Base-by-base conservation (phyloP, 2,113 vertebrate species). In the Isurus oxyrinchus region DNA sequence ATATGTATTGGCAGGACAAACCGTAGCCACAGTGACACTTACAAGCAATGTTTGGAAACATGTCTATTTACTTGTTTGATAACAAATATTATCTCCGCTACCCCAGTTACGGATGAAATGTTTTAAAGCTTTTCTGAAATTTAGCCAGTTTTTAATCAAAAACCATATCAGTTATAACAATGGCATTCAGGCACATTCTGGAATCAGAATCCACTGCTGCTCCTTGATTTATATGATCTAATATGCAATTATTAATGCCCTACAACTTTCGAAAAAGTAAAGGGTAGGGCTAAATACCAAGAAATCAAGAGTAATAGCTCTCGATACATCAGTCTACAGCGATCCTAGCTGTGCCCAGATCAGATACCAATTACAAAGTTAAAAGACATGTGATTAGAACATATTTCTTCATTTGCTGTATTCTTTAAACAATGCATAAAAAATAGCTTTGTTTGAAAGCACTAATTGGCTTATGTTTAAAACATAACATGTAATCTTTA, bases 61-160 rank as follows among this genome's bases (percentile, higher is more conserved):
- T 35, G 31, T 91, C 55, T 91, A 59, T 91, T 91, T 91, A 57
- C 55, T 91, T 59, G 53, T 27, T 55, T 55, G 87, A 90, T 57
- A 25, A 90, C 23, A 90, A 55, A 81, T 81, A 81, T 4, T 40
- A 81, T 49, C 81, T 84, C 40, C 40, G 23, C 40, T 49, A 49
- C 81, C n/a, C 40, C 40, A 44, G 44, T 84, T 19, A 84, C 53
- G 31, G 88, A 91, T 91, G 53, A 91, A 91, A 61, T n/a, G 57
- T 61, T 91, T 91, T 91, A 91, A 91, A 91, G 27, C 88, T 55
- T 91, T 55, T 91, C 88, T 91, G 88, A 59, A 91, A 91, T 91
- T 91, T 91, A 91, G 88, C 88, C 88, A 91, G 88, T 57, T 55
- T 91, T 59, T 91, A 14, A 91, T 91, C 25, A 91, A 91, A 76